A percentile compares a stretch with the other conserved stretches of the same genome.
Conservation (phyloP, 2,888 invertebrate species). For the Dioctria rufipes region DNA sequence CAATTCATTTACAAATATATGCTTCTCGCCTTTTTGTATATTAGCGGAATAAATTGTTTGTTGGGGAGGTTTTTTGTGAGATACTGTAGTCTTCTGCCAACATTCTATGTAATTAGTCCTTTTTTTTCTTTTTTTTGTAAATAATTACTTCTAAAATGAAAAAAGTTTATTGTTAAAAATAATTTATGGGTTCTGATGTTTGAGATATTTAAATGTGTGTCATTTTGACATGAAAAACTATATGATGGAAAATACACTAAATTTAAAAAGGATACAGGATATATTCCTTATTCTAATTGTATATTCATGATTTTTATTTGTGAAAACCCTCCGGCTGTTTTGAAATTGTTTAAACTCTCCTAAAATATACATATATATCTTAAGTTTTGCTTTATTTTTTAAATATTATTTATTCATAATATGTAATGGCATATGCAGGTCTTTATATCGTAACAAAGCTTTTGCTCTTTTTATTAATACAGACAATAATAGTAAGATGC, state of each 20-base stretch:
- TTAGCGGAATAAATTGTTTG: slow-evolving; percentile 11
- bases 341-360: background rate
- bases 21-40: slow-evolving; percentile 18
- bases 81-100: slow-evolving; percentile 12
- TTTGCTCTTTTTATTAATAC: no score
- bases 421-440: no score
- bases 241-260: background rate
- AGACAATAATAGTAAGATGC: no score
- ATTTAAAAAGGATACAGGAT: background rate
- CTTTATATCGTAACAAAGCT: no score
- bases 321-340: slow-evolving; percentile 24
- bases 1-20: slow-evolving; percentile 7
- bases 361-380: no score
- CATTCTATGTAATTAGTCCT: slow-evolving; percentile 19
- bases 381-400: no score
- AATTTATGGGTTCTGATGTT: slow-evolving; percentile 53
- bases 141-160: background rate
- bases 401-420: no score
- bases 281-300: background rate
- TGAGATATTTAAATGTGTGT: slow-evolving; percentile 38
- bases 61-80: slow-evolving; percentile 10
- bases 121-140: slow-evolving; percentile 3
- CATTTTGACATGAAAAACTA: slow-evolving; percentile 13
- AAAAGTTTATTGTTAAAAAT: slow-evolving; percentile 18
- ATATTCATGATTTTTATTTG: background rate